phyloP scores from a whole-genome alignment of 2,888 invertebrate genomes.

The Drosophila nigricruria region DNA sequence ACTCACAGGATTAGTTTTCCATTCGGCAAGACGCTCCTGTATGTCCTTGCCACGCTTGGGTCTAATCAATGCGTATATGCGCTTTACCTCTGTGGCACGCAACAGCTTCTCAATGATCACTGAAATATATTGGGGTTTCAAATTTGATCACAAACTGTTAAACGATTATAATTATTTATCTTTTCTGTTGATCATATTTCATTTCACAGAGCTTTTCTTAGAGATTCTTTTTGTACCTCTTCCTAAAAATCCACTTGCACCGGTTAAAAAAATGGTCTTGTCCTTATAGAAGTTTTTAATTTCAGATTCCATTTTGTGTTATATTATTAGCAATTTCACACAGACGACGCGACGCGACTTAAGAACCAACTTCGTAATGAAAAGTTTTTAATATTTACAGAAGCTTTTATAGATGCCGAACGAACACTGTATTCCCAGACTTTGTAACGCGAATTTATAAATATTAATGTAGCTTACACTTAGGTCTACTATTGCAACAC shows the following conservation, averaged over 20 bases:
- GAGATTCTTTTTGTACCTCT: slow-evolving; percentile 71
- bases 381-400: not conserved
- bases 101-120: slow-evolving; percentile 62
- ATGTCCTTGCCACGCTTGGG: slow-evolving; percentile 88
- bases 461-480: not conserved
- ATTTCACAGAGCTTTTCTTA: not conserved
- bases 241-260: slow-evolving; percentile 86
- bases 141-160: not conserved
- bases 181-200: not conserved
- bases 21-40: slow-evolving; percentile 88
- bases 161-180: not conserved
- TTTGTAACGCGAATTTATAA: not conserved
- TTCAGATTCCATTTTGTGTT: slow-evolving; percentile 56
- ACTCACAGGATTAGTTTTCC: slow-evolving; percentile 89
- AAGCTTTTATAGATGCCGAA: slow-evolving; percentile 15
- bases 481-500: not conserved
- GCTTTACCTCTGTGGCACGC: slow-evolving; percentile 86
- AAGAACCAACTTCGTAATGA: not conserved
- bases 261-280: slow-evolving; percentile 87
- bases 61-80: slow-evolving; percentile 87
- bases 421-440: not conserved
- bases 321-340: not conserved
- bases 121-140: slow-evolving; percentile 21
- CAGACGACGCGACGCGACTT: not conserved
- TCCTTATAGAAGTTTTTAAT: slow-evolving; percentile 87